Conservation (phyloP, 2,888 invertebrate genomes). For the Lagria hirta region DNA sequence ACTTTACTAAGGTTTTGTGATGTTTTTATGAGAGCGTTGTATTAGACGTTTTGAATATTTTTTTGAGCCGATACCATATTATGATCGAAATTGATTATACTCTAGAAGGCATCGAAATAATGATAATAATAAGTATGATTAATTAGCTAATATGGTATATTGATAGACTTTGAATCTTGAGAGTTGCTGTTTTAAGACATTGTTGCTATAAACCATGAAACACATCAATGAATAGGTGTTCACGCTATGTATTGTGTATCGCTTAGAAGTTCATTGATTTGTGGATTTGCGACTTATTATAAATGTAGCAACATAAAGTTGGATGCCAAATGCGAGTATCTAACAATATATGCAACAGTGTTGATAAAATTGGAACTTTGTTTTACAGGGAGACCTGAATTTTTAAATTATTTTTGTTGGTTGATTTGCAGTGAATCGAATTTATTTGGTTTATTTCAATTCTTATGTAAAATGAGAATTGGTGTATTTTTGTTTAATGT, state of each 20-base stretch:
- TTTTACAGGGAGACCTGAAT: conserved; percentile 43
- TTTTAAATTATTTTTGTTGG: conserved; percentile 28
- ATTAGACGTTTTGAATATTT: too few species aligned
- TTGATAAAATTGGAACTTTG: conserved; percentile 50
- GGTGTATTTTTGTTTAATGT: conserved; percentile 24
- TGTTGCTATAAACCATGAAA: conserved; percentile 21
- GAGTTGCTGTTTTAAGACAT: conserved; percentile 8
- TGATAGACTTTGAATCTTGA: too few species aligned
- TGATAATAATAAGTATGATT: too few species aligned
- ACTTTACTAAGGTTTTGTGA: too few species aligned
- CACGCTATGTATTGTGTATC: conserved; percentile 14
- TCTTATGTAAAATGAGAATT: conserved; percentile 25
- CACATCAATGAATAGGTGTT: conserved; percentile 17
- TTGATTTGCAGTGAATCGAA: conserved; percentile 28
- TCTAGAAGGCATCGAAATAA: too few species aligned
- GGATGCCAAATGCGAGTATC: conserved; percentile 13
- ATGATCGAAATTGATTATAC: too few species aligned
- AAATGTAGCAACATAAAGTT: conserved; percentile 13
- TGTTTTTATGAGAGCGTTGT: too few species aligned
- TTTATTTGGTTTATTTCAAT: conserved; percentile 29
- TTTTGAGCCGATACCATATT: too few species aligned
- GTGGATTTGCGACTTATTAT: conserved; percentile 9
- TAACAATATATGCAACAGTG: conserved; percentile 38
- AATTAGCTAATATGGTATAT: too few species aligned
- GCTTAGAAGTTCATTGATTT: conserved; percentile 13